Base-by-base conservation (phyloP, 1,140 invertebrate species). In the Chrysomallon squamiferum region DNA sequence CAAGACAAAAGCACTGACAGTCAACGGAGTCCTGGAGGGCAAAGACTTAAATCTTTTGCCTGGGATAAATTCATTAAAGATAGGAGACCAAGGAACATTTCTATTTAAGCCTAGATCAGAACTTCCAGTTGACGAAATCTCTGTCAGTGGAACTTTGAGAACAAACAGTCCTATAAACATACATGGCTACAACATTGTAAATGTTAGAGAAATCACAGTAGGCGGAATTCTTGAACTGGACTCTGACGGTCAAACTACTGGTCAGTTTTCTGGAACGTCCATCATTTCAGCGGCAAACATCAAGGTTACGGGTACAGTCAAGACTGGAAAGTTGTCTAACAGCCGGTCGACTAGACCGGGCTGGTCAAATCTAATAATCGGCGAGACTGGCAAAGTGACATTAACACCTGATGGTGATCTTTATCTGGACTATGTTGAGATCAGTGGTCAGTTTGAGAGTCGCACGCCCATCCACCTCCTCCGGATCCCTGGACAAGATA, bases 181-280 rank as follows among this genome's bases (percentile, higher is more conserved):
- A 13, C 41, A 57, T 35, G 75, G 75, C 3, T 20, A 49, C 25
- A 57, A 30, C 7, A 15, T 69, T 1, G 30, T 62, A 7, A 74
- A 72, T 54, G 57, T 65, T 13, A 62, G 69, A 13, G 15, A 41
- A 25, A 38, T 78, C 9, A 64, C 64, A 38, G 54, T 62, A 38
- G 52, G 58, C 29, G 76, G 72, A 20, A 69, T 38, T 5, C 20
- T 78, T 20, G 66, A 65, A 15, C 61, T 78, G 15, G 76, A 78
- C 52, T 59, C 67, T 6, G 15, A 29, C n/a, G 62, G 66, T 25
- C 76, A 75, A 33, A 56, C 18, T 13, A 57, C 43, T 3, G 64
- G 65, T 18, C 38, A 25, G 0, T 78, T 69, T 69, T 72, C 66
- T 6, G 69, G 68, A 9, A 58, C 63, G 13, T 78, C 76, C 0